Percentiles rank a stretch among this genome's conserved stretches.
These are phyloP conservation scores for Morone saxatilis DNA, from an alignment of 2,113 vertebrate species.

Conservation along the genomic window DNA sequence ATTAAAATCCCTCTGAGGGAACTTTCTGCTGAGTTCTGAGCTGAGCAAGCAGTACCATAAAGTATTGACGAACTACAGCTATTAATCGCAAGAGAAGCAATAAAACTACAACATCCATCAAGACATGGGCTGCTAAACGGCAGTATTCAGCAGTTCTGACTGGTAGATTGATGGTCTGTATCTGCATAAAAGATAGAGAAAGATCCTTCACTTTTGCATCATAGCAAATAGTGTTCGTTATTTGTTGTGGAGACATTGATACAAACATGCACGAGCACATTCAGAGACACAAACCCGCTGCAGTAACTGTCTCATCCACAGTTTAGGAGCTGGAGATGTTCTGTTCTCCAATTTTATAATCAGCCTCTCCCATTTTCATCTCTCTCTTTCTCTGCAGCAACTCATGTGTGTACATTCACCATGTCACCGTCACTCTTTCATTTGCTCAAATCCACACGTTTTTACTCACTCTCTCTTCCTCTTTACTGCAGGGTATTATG, in stretches of 20 bases:
- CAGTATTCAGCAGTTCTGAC: conserved; percentile 17
- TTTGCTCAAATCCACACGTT: not conserved
- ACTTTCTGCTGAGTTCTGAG: conserved; percentile 13
- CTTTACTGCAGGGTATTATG: conserved; percentile 47
- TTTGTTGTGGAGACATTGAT: not conserved
- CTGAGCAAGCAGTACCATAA: conserved; percentile 55
- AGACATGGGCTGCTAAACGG: not conserved
- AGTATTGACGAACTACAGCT: conserved; percentile 14
- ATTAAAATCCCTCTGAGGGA: not conserved
- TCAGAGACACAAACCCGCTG: not conserved
- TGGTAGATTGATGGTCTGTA: conserved; percentile 20
- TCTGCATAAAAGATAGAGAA: conserved; percentile 8
- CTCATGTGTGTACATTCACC: not conserved
- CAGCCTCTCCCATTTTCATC: conserved; percentile 1
- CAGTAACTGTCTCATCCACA: not conserved
- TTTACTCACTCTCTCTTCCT: not conserved
- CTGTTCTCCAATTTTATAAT: not conserved
- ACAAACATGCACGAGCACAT: not conserved
- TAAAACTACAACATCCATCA: conserved; percentile 56
- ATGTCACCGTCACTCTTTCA: not conserved
- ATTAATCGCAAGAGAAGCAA: conserved; percentile 15
- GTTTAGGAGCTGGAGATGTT: not conserved
- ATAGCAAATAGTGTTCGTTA: not conserved
- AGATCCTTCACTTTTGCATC: not conserved
- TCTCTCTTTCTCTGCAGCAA: not conserved